phyloP scores from a whole-genome alignment of 2,888 invertebrate species.

The Ptychoptera albimana region DNA sequence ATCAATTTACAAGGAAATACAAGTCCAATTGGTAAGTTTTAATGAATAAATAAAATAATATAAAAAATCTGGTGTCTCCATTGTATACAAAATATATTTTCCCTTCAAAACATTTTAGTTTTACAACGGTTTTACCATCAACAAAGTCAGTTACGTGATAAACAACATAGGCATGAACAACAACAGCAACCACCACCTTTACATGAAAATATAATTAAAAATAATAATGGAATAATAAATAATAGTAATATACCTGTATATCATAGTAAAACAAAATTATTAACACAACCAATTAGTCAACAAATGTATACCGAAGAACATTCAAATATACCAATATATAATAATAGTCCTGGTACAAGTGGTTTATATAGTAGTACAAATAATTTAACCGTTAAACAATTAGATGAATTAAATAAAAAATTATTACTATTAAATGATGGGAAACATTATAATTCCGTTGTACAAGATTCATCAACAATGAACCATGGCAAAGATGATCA shows the following conservation, averaged over 20 bases:
- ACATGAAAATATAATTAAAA: constrained; percentile 2
- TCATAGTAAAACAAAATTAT: constrained; percentile 2
- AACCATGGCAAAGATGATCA: too few species aligned
- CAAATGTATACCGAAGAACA: too few species aligned
- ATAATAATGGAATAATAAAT: not conserved
- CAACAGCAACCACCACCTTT: constrained; percentile 15
- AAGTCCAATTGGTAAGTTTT: constrained; percentile 42
- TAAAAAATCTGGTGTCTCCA: not conserved
- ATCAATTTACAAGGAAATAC: constrained; percentile 44
- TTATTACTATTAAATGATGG: too few species aligned
- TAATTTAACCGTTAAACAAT: too few species aligned
- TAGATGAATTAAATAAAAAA: too few species aligned
- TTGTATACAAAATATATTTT: not conserved
- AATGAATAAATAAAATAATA: not conserved
- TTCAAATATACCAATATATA: too few species aligned
- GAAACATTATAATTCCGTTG: too few species aligned
- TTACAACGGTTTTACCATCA: constrained; percentile 64
- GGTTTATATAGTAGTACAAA: too few species aligned
- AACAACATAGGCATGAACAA: constrained; percentile 18
- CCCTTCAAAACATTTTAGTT: constrained; percentile 34
- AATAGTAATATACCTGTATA: constrained; percentile 18
- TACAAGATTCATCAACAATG: too few species aligned
- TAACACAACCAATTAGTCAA: too few species aligned
- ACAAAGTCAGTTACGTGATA: constrained; percentile 51
- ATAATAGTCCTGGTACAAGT: too few species aligned